phyloP scores from a whole-genome alignment of 2,797 vertebrate genomes.

The Darevskia mixta region DNA sequence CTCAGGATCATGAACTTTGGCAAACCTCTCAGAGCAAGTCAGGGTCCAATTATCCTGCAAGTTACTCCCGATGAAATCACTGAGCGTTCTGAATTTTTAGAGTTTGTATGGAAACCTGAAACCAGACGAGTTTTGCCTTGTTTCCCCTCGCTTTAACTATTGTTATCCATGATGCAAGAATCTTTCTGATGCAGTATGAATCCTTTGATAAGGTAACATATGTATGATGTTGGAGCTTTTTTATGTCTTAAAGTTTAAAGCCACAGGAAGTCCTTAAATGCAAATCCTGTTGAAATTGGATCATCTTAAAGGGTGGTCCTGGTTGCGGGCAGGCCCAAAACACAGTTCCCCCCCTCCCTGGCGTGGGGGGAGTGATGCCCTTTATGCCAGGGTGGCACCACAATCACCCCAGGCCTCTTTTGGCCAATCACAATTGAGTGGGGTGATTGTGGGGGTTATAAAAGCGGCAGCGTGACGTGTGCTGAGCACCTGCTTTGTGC shows the following conservation, averaged over 20 bases:
- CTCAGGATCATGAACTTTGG: constrained; percentile 36
- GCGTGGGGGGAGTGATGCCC: too few relatives aligned
- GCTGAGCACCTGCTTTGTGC: rapidly evolving
- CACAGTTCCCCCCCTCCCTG: too few relatives aligned
- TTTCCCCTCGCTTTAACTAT: constrained; percentile 27
- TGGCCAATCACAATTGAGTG: too few relatives aligned
- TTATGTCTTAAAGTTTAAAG: neutral
- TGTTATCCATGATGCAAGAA: neutral
- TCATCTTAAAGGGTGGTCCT: too few relatives aligned
- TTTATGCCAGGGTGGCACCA: too few relatives aligned
- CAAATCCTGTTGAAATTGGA: neutral
- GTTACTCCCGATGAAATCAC: constrained; percentile 35
- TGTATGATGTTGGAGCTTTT: neutral
- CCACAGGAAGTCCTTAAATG: neutral
- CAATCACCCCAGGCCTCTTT: too few relatives aligned
- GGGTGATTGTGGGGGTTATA: too few relatives aligned
- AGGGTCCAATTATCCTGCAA: constrained; percentile 25
- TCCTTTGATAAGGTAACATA: neutral
- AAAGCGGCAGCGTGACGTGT: too few relatives aligned
- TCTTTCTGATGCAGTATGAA: neutral
- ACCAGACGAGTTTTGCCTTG: constrained; percentile 23
- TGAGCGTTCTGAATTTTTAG: constrained; percentile 1
- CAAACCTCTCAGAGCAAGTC: constrained; percentile 29
- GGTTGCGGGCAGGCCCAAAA: too few relatives aligned
- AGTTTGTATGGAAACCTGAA: constrained; percentile 14